phyloP scores from a whole-genome alignment of 2,797 vertebrate species.

The Tauraco hartlaubi region DNA sequence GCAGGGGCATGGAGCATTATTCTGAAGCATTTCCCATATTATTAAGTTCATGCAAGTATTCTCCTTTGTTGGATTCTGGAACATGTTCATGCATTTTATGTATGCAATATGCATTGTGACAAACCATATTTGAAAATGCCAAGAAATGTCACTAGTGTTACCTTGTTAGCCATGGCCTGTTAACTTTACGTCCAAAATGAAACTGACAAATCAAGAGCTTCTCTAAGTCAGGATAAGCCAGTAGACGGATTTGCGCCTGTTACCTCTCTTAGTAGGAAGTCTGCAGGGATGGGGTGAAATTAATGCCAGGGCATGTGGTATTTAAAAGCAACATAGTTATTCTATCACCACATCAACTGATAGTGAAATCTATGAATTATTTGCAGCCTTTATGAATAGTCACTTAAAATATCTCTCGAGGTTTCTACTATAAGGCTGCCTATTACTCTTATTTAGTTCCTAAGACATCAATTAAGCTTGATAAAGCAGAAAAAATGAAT shows the following conservation, averaged over 20 bases:
- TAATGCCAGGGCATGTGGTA: neutral
- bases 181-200: constrained; percentile 19
- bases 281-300: neutral
- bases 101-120: neutral
- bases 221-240: neutral
- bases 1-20: neutral
- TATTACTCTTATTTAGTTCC: constrained; percentile 72
- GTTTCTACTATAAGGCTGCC: constrained; percentile 44
- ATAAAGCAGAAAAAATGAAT: constrained; percentile 77
- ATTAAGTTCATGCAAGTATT: neutral
- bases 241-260: constrained; percentile 26
- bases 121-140: neutral
- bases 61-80: neutral
- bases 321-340: constrained; percentile 4
- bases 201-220: constrained; percentile 34
- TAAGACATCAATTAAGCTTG: constrained; percentile 75
- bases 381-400: constrained; percentile 48
- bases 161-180: neutral
- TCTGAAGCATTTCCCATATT: neutral
- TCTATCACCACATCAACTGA: constrained; percentile 10
- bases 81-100: neutral
- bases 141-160: neutral
- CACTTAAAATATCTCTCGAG: constrained; percentile 61
- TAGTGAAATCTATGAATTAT: constrained; percentile 59
- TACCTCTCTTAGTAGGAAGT: neutral